Base-by-base conservation (phyloP, 2,797 vertebrate species). In the Pelobates cultripes region DNA sequence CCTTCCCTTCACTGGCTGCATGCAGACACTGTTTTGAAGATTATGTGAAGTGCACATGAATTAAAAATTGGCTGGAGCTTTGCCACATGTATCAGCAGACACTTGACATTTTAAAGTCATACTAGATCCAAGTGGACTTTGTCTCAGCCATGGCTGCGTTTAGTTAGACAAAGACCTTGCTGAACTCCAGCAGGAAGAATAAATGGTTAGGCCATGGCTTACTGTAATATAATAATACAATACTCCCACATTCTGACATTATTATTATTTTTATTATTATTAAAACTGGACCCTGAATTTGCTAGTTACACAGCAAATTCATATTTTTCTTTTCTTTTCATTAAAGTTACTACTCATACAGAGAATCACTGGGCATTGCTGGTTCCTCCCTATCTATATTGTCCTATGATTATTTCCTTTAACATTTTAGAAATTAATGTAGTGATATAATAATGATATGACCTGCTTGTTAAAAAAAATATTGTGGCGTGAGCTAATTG, bases 61-160 rank as follows among this genome's bases (percentile, higher is more conserved):
- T 70, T 70, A 74, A 70, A 70, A 42, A 70, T 70, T 45, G 57
- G 47, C 66, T 81, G 79, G 66, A 75, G 47, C 4, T 17, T 10
- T 75, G 79, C 79, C 79, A 81, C 63, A 9, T 75, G 43, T 69
- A 63, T 81, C 43, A 81, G 53, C 73, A 75, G 15, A 45, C 79
- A 75, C 72, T 75, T 81, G 79, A 81, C 66, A 75, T 75, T 79
- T 69, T 75, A 57, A 75, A 67, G 53, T 70, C 44, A 63, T 75
- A 12, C 40, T 70, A 17, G 51, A 74, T 69, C 53, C 73, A 61
- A 75, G 40, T 7, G 40, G 64, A 75, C 67, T 75, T 70, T 57
- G 51, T 75, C 43, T 70, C 8, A n/a, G 64, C 43, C 4, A 47
- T 75, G 17, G n/a, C 73, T 61, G 7, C 15, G 17, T 63, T 81